phyloP scores from a whole-genome alignment of 2,888 invertebrate genomes.

The Athetis lepigone region DNA sequence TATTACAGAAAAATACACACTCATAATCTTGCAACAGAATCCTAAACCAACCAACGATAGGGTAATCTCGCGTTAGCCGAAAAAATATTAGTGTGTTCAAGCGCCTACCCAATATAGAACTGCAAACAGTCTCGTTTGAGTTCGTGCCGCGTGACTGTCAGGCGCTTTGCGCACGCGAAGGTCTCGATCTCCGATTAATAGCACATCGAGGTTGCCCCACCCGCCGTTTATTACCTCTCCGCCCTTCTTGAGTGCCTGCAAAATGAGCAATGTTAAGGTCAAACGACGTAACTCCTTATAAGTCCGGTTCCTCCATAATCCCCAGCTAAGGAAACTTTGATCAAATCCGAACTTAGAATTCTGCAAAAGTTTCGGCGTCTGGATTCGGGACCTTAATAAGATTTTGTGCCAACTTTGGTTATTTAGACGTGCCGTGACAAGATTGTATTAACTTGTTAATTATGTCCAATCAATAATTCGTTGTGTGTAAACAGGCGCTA shows the following conservation, averaged over 20 bases:
- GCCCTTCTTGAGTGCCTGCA: conserved; percentile 71
- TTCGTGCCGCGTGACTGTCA: conserved; percentile 82
- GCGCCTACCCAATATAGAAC: conserved; percentile 79
- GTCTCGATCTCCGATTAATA: conserved; percentile 85
- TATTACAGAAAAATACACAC: neutral
- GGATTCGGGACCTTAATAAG: conserved; percentile 39
- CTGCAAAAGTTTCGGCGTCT: conserved; percentile 35
- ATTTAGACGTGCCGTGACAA: conserved; percentile 27
- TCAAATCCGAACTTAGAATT: conserved; percentile 52
- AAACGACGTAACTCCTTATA: conserved; percentile 64
- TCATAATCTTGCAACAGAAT: neutral
- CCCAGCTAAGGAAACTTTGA: conserved; percentile 48
- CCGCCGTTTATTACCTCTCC: conserved; percentile 81
- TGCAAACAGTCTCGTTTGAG: conserved; percentile 73
- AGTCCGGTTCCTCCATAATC: conserved; percentile 51
- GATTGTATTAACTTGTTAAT: conserved; percentile 24
- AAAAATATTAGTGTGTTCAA: conserved; percentile 57
- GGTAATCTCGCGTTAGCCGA: conserved; percentile 5
- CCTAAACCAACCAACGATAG: conserved; percentile 1
- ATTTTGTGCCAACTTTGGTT: conserved; percentile 37
- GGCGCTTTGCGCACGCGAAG: conserved; percentile 86
- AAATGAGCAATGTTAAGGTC: conserved; percentile 81
- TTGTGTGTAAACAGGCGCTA: conserved; percentile 2
- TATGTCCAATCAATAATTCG: conserved; percentile 13
- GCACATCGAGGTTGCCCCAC: conserved; percentile 76